phyloP scores from a whole-genome alignment of 2,888 invertebrate species.

The Sarcophaga subvicina region DNA sequence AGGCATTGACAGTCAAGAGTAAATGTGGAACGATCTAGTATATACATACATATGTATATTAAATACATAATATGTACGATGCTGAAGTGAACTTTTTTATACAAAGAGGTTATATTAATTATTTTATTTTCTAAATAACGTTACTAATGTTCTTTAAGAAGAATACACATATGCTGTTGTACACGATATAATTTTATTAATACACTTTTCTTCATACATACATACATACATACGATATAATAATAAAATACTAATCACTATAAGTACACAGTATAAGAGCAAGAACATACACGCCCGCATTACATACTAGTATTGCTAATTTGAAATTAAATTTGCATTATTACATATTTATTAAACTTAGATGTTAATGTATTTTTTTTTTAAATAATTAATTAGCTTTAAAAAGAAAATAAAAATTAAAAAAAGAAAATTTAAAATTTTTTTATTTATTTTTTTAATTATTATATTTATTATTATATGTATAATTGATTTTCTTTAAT shows the following conservation, averaged over 20 bases:
- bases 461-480: background rate
- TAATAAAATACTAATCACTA: slow-evolving; percentile 20
- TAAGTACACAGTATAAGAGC: background rate
- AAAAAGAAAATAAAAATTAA: background rate
- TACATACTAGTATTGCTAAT: too few species aligned
- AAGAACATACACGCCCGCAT: slow-evolving; percentile 14
- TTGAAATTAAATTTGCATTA: background rate
- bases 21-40: too few species aligned
- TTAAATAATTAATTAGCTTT: slow-evolving; percentile 50
- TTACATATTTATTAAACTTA: background rate
- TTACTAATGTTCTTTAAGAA: too few species aligned
- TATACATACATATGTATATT: too few species aligned
- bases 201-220: background rate
- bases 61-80: too few species aligned
- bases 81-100: too few species aligned
- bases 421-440: background rate
- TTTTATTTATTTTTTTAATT: background rate
- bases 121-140: too few species aligned
- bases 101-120: too few species aligned
- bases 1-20: too few species aligned
- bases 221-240: background rate
- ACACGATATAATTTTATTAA: slow-evolving; percentile 28
- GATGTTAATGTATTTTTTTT: slow-evolving; percentile 19
- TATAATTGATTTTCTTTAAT: slow-evolving; percentile 48
- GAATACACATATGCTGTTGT: slow-evolving; percentile 12